Percentiles rank a stretch among this genome's conserved stretches.
Conservation (phyloP, 2,888 invertebrate genomes). For the Pocota personata region DNA sequence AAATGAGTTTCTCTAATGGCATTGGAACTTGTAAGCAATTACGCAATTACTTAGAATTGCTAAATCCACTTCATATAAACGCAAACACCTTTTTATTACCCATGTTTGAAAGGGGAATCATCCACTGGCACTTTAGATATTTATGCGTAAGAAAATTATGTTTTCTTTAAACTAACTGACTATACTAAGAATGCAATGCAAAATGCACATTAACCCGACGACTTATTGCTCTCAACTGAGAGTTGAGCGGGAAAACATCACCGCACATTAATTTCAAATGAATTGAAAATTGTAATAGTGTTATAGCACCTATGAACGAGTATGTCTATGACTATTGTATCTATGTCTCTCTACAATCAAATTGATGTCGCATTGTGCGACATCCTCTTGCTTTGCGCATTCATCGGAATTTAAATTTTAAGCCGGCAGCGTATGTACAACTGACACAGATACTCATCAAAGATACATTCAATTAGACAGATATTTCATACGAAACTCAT, state of each 20-base stretch:
- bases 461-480: slow-evolving; percentile 27
- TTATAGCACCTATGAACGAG: slow-evolving; percentile 4
- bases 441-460: slow-evolving; percentile 47
- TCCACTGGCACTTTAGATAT: slow-evolving; percentile 17
- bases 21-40: background rate
- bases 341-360: slow-evolving; percentile 11
- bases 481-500: slow-evolving; percentile 32
- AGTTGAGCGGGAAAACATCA: slow-evolving; percentile 57
- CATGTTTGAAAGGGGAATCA: slow-evolving; percentile 39
- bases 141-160: background rate
- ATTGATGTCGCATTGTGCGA: slow-evolving; percentile 51
- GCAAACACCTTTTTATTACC: slow-evolving; percentile 67
- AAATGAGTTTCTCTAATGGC: background rate
- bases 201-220: slow-evolving; percentile 56
- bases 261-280: slow-evolving; percentile 59
- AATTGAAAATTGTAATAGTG: slow-evolving; percentile 37
- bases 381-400: background rate
- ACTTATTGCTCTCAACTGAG: slow-evolving; percentile 68
- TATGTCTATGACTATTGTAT: slow-evolving; percentile 36
- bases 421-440: slow-evolving; percentile 15
- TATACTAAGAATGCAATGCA: slow-evolving; percentile 12
- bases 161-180: slow-evolving; percentile 3
- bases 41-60: background rate
- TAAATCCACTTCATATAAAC: background rate
- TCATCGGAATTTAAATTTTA: slow-evolving; percentile 31